Evolutionary conservation across 2,113 vertebrate species (phyloP), one percentile per base, ranked within the genome.

Genomic region (Sinocyclocheilus grahami): DNA sequence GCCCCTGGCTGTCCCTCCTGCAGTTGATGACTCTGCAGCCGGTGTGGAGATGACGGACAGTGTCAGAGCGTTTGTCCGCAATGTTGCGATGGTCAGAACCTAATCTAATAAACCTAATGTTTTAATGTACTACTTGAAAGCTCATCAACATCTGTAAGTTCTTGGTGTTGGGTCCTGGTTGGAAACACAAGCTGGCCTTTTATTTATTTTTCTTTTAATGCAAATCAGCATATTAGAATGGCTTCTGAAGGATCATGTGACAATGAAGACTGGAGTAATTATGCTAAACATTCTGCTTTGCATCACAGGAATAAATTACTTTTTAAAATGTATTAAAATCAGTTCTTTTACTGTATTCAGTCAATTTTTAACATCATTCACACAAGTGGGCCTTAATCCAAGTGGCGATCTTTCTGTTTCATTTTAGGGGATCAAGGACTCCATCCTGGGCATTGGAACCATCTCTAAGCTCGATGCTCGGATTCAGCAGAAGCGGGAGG

Each of bases 401-500:
- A 39, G 18, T 39, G 10, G 4, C 39, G 4, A 27, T 76, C 18
- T 33, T 33, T 33, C 11, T 5, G 30, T 60, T 33, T 84, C 24
- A 30, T 20, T 87, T 0, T 71, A 99, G 98, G 98, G 98, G 91
- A 97, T 99, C 86, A 98, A 98, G 92, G 98, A 99, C 91, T 99
- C 98, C 92, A 97, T 99, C 93, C 95, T 97, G 96, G 97, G 98
- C 88, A 99, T 99, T 88, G 96, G 97, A 91, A 99, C 97, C 53
- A 99, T 99, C 92, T 97, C 96, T 14, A 98, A 98, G 92, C 94
- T 99, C 89, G 98, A 99, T 48, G 97, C 97, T 76, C 96, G 98
- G 42, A 99, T 99, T 91, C 97, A 98, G 93, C 97, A 98, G 92
- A 99, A 99, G 88, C 96, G 98, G 92, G 97, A 98, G 83, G 97